These are phyloP conservation scores for Hoplodrina ambigua DNA, from an alignment of 2,888 invertebrate genomes.

Conservation along the genomic window DNA sequence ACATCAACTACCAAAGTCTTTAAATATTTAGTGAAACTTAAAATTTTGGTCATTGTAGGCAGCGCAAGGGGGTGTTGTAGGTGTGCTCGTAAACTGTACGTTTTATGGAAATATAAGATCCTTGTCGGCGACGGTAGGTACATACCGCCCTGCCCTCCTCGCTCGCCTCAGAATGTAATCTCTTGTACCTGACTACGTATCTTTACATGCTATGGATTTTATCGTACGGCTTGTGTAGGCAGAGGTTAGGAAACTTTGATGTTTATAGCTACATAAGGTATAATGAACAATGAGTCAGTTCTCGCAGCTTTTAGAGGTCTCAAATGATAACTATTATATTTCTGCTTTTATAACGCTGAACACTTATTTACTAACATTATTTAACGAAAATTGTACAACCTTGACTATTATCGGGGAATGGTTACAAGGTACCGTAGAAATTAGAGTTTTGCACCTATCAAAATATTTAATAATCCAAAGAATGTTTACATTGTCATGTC, in stretches of 20 bases:
- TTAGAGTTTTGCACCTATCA: background rate
- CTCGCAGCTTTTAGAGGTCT: conserved; percentile 10
- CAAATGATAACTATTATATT: background rate
- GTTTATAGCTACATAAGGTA: conserved; percentile 41
- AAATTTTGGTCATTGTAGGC: conserved; percentile 68
- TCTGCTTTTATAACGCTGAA: background rate
- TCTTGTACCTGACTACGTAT: conserved; percentile 72
- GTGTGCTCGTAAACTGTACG: conserved; percentile 82
- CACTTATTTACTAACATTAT: background rate
- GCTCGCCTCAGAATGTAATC: conserved; percentile 75
- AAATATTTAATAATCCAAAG: conserved; percentile 21
- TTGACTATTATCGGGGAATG: background rate
- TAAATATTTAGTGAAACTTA: conserved; percentile 62
- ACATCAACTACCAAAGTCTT: conserved; percentile 7
- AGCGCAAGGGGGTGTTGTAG: conserved; percentile 70
- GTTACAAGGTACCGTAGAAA: background rate
- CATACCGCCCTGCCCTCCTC: conserved; percentile 70
- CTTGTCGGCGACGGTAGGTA: conserved; percentile 77
- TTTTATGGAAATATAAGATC: conserved; percentile 88
- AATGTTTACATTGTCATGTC: conserved; percentile 46
- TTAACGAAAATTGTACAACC: background rate
- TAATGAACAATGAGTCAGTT: conserved; percentile 26
- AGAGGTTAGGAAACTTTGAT: conserved; percentile 44
- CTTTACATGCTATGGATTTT: conserved; percentile 63
- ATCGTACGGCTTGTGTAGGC: conserved; percentile 47